Evolutionary conservation across 2,888 invertebrate species (phyloP), one percentile per base, ranked within the genome.

Genomic region (Agrotis segetum): DNA sequence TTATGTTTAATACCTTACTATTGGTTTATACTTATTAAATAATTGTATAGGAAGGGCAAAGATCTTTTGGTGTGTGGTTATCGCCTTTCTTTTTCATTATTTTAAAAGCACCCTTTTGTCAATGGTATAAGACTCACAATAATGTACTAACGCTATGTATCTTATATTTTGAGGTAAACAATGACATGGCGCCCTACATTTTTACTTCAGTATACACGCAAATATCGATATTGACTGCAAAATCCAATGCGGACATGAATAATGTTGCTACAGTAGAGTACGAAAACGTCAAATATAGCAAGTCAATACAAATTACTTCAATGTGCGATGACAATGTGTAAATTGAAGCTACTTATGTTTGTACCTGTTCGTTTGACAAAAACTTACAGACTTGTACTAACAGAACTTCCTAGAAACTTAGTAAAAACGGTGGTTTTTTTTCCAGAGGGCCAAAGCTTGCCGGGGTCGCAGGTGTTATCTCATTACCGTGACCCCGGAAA

Each of bases 271-370:
- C 29, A 46, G 4, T 40, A 34, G 17, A 50, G 19, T n/a, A n/a
- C n/a, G n/a, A 34, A 71, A 34, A 7, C 2, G 16, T 49, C 64
- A 55, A 71, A 73, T 44, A 53, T 64, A 49, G 11, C 49, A 14
- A 40, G 65, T 74, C 46, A 74, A 62, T 61, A 61, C 2, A 40
- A 61, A 53, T 40, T 19, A 49, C 29, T 16, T 53, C 47, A 19
- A 49, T 53, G 44, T 16, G 17, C 13, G 14, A 14, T 14, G 21
- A 69, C 17, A 56, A 40, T 11, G 40, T 40, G 11, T 11, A 40
- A 40, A 40, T 11, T 11, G 11, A 40, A 9, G 40, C 40, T 2
- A 40, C 40, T 40, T 40, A 40, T 40, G 1, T 40, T 40, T 34
- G 34, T 34, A 9, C 40, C 40, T 40, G 9, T 9, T 9, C 11